Conservation (phyloP, 2,888 invertebrate genomes). For the Agrotis exclamationis region DNA sequence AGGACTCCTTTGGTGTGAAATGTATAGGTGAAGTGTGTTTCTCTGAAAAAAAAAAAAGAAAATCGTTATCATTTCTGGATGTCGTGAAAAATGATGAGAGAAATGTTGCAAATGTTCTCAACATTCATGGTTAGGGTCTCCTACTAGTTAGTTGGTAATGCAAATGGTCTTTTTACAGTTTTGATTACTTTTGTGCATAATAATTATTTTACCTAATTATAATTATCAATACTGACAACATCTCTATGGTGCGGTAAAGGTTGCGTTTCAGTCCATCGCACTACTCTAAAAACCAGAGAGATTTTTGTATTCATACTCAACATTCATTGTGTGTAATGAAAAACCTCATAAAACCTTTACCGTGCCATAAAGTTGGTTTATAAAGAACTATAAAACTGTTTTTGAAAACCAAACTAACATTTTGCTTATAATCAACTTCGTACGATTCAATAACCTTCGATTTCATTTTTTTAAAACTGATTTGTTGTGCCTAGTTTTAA, state of each 20-base stretch:
- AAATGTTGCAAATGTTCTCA: not conserved
- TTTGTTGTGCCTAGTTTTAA: too few relatives aligned
- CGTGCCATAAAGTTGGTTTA: not conserved
- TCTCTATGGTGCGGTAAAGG: not conserved
- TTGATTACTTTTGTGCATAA: not conserved
- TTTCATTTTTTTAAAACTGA: not conserved
- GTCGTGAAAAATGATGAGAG: not conserved
- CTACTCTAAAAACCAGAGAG: not conserved
- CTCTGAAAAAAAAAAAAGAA: constrained; percentile 73
- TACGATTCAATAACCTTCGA: not conserved
- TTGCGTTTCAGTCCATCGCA: not conserved
- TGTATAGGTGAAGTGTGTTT: constrained; percentile 92
- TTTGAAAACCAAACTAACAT: not conserved
- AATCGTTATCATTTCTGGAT: not conserved
- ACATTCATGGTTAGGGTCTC: not conserved
- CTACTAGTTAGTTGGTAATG: not conserved
- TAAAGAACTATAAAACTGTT: not conserved
- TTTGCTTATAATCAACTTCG: not conserved
- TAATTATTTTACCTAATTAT: too few relatives aligned
- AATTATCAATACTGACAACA: too few relatives aligned
- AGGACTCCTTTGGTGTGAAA: constrained; percentile 94
- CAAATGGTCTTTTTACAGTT: not conserved
- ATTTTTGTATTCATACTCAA: not conserved
- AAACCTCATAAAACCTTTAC: not conserved
- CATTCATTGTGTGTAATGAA: not conserved